Evolutionary conservation across 2,888 invertebrate species (phyloP), one percentile per base, ranked within the genome.

Genomic region (Hirtodrosophila histrioides): DNA sequence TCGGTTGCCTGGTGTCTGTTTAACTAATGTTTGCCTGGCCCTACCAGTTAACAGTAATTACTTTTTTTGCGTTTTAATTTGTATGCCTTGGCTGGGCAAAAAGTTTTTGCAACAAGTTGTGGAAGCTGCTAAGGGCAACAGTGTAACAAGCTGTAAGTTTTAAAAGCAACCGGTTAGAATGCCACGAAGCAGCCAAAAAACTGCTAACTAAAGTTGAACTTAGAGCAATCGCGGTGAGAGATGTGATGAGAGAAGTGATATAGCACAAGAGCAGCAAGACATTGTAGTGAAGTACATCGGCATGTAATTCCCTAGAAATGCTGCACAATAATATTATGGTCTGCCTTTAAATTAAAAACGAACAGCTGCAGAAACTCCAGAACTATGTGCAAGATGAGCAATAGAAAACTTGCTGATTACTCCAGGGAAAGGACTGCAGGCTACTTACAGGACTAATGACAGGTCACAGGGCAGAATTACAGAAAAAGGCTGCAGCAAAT

Each of bases 11-110:
- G 35, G 40, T 51, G 43, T 50, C 44, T 60, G 60, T 61, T 74
- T 69, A 69, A 78, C 69, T 48, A 63, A 61, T 78, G 60, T 74
- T 73, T 67, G 48, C 57, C 49, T 46, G 53, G 66, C 44, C 24
- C 40, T 35, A 62, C 57, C 62, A 80, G 76, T 69, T 76, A 78
- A 64, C 78, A 54, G 67, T 81, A 81, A 81, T 81, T 83, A 76
- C 70, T 67, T 65, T 83, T 67, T 65, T 73, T 73, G 45, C 77
- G 44, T 74, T 71, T 76, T 76, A 65, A 76, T 83, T 75, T 78
- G 78, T 78, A 50, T 71, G 56, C 33, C 49, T 54, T 31, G 53
- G 44, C 54, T 12, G 24, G 40, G 35, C 48, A 17, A 62, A 69
- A 80, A 77, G 55, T 75, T 23, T 4, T 45, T 10, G 69, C 73